A percentile compares a stretch with the other conserved stretches of the same genome.
Evolutionary conservation across 2,888 invertebrate genomes (phyloP).

Genomic region (Suillia variegata): DNA sequence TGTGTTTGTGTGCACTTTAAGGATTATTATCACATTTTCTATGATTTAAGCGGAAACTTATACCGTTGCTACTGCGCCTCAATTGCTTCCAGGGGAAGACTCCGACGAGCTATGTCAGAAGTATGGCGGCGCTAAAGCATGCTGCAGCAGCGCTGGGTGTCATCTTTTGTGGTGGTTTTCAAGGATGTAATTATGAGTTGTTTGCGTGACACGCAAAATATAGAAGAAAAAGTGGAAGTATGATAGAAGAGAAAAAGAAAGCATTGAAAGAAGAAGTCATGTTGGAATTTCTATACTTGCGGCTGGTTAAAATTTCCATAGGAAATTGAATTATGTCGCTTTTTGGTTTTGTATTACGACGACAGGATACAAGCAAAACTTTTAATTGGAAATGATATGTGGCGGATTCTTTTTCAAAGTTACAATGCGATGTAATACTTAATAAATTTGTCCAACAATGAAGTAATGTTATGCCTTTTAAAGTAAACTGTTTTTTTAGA

Average conservation of each 20-base stretch:
- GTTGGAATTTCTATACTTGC: neutral
- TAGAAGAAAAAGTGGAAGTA: neutral
- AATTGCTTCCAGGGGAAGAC: slow-evolving; percentile 4
- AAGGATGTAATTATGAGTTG: slow-evolving; percentile 14
- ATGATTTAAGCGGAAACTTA: slow-evolving; percentile 44
- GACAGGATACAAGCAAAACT: neutral
- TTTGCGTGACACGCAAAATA: neutral
- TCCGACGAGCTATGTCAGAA: neutral
- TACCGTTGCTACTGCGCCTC: neutral
- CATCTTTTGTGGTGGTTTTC: slow-evolving; percentile 14
- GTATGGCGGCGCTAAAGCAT: neutral
- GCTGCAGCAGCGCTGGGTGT: slow-evolving; percentile 20
- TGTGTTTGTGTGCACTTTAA: neutral
- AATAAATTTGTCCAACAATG: too few relatives aligned
- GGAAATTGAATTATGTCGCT: neutral
- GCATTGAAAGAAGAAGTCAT: too few relatives aligned
- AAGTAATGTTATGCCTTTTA: too few relatives aligned
- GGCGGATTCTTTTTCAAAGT: too few relatives aligned
- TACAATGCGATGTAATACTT: too few relatives aligned
- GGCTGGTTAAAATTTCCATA: neutral
- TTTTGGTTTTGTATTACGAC: neutral
- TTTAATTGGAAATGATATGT: neutral
- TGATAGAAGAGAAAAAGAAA: neutral
- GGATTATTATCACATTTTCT: slow-evolving; percentile 17
- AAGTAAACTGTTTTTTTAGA: too few relatives aligned